Conservation (phyloP, 2,888 invertebrate species). For the Archips crataeganus region DNA sequence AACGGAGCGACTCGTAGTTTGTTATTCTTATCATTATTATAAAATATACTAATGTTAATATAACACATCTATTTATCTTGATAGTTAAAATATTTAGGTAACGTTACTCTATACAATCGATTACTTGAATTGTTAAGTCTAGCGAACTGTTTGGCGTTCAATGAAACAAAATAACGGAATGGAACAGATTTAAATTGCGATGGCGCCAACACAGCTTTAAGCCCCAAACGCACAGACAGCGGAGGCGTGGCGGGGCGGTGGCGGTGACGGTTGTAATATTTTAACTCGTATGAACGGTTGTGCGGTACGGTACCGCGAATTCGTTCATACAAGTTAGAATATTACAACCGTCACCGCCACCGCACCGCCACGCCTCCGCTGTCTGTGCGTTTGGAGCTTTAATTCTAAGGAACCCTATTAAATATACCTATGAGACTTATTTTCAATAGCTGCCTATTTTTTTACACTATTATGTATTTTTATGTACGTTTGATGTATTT, state of each 20-base stretch:
- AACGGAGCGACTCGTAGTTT: conserved; percentile 42
- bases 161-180: conserved; percentile 12
- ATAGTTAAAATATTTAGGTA: conserved; percentile 39
- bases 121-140: conserved; percentile 29
- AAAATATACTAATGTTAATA: conserved; percentile 45
- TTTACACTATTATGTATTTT: conserved; percentile 17
- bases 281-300: too few relatives aligned
- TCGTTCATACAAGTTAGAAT: too few relatives aligned
- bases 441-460: conserved; percentile 19
- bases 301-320: too few relatives aligned
- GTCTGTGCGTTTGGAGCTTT: neutral
- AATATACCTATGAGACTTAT: conserved; percentile 8
- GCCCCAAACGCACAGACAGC: too few relatives aligned
- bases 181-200: conserved; percentile 13
- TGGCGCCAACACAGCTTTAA: neutral
- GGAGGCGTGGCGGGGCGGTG: too few relatives aligned
- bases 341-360: too few relatives aligned
- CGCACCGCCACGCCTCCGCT: too few relatives aligned
- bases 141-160: neutral
- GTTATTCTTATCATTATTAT: conserved; percentile 45
- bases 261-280: too few relatives aligned
- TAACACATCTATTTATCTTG: conserved; percentile 39
- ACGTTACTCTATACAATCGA: conserved; percentile 31
- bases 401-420: conserved; percentile 14
- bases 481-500: neutral